Percentiles rank a stretch among this genome's conserved stretches.
Conservation (phyloP, 2,888 invertebrate genomes). For the Agrotis ipsilon region DNA sequence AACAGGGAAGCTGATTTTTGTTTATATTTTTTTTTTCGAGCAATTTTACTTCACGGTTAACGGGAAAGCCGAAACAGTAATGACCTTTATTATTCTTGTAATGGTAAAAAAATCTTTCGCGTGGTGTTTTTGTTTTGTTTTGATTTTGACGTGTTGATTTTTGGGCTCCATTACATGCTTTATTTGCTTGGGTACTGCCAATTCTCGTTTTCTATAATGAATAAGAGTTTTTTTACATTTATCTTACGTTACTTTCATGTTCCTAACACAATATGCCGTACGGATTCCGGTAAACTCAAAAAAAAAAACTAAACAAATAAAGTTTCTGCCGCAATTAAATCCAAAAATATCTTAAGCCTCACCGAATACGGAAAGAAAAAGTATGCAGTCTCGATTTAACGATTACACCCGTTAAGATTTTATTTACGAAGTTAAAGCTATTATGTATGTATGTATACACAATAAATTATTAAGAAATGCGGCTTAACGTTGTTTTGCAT, state of each 20-base stretch:
- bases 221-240: neutral
- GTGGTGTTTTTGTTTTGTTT: slow-evolving; percentile 44
- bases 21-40: slow-evolving; percentile 77
- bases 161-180: slow-evolving; percentile 8
- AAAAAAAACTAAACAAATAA: slow-evolving; percentile 6
- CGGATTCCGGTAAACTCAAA: slow-evolving; percentile 4
- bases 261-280: neutral
- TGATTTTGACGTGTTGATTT: slow-evolving; percentile 34
- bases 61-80: slow-evolving; percentile 72
- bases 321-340: slow-evolving; percentile 48
- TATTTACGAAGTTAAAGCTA: slow-evolving; percentile 63
- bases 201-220: neutral
- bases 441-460: slow-evolving; percentile 47
- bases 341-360: slow-evolving; percentile 54
- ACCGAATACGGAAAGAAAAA: slow-evolving; percentile 51
- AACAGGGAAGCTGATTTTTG: slow-evolving; percentile 87
- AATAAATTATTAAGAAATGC: slow-evolving; percentile 74
- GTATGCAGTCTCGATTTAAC: slow-evolving; percentile 53
- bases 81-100: slow-evolving; percentile 62
- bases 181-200: slow-evolving; percentile 15
- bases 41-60: slow-evolving; percentile 74
- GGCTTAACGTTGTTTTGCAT: slow-evolving; percentile 78
- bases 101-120: slow-evolving; percentile 50
- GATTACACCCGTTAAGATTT: slow-evolving; percentile 58
- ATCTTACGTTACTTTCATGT: neutral